Conservation (phyloP, 2,113 vertebrate genomes). For the Prolemur simus region DNA sequence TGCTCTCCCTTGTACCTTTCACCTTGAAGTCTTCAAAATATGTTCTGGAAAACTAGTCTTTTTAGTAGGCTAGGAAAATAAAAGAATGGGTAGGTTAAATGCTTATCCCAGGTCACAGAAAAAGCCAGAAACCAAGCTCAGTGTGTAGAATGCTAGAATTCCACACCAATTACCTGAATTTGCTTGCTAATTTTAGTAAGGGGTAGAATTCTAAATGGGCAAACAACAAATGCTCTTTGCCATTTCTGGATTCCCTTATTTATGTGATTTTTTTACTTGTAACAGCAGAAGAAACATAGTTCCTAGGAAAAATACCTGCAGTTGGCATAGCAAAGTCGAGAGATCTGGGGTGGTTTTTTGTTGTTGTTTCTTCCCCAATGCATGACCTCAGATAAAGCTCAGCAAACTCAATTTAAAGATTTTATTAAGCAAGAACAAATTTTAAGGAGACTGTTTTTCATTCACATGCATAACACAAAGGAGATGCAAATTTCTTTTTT, state of each 20-base stretch:
- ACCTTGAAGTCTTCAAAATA: background rate
- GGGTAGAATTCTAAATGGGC: background rate
- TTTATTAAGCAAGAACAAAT: constrained; percentile 6
- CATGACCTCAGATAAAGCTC: background rate
- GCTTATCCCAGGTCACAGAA: background rate
- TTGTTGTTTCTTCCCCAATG: background rate
- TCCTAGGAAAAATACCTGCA: background rate
- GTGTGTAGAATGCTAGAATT: background rate
- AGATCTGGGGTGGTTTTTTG: background rate
- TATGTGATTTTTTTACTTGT: background rate
- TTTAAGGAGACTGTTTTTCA: constrained; percentile 31
- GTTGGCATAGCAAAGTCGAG: rapidly evolving
- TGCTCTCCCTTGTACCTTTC: background rate
- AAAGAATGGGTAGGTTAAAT: background rate
- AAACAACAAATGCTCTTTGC: background rate
- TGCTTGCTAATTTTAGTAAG: background rate
- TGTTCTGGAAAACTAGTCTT: background rate
- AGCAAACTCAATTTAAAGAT: background rate
- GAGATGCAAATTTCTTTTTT: constrained; percentile 63
- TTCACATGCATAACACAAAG: constrained; percentile 12
- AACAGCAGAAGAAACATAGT: background rate
- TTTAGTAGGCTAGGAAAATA: background rate
- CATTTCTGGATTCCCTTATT: background rate
- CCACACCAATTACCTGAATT: background rate
- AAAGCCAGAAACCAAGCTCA: background rate